phyloP scores from a whole-genome alignment of 2,113 vertebrate genomes.

The Pelmatolapia mariae region DNA sequence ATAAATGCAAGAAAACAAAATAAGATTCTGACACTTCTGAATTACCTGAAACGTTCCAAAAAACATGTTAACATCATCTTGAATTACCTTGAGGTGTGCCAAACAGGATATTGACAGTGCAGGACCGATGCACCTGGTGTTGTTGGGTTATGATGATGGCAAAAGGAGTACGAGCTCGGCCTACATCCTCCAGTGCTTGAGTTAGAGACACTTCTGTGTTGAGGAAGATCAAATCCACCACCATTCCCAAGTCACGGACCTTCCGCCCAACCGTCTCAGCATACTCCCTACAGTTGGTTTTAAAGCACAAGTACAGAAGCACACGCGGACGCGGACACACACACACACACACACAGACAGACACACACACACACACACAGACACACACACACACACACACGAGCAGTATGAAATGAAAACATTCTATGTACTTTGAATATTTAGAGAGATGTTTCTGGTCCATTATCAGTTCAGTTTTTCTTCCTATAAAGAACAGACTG shows the following conservation, averaged over 20 bases:
- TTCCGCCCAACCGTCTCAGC: constrained; percentile 96
- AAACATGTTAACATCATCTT: fast-evolving
- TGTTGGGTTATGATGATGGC: constrained; percentile 98
- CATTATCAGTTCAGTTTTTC: not conserved
- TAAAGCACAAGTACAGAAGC: not conserved
- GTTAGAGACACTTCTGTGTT: constrained; percentile 96
- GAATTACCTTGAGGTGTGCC: constrained; percentile 92
- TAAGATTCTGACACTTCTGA: not conserved
- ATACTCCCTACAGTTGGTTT: constrained; percentile 81
- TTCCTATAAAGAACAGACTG: not conserved
- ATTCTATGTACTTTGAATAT: not conserved
- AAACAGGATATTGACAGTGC: constrained; percentile 97
- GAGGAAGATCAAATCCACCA: constrained; percentile 98
- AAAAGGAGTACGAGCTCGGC: constrained; percentile 90
- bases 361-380: not conserved
- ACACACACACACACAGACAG: not conserved
- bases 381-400: not conserved
- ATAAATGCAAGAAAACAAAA: not conserved
- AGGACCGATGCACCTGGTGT: constrained; percentile 95
- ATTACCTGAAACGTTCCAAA: not conserved
- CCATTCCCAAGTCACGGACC: constrained; percentile 93
- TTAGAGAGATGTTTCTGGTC: not conserved
- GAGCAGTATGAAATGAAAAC: constrained; percentile 36
- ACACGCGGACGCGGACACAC: not conserved
- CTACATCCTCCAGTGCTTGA: constrained; percentile 95